Base-by-base conservation (phyloP, 92 coral and sea anemone species). In the Isaurus tuberculatus region DNA sequence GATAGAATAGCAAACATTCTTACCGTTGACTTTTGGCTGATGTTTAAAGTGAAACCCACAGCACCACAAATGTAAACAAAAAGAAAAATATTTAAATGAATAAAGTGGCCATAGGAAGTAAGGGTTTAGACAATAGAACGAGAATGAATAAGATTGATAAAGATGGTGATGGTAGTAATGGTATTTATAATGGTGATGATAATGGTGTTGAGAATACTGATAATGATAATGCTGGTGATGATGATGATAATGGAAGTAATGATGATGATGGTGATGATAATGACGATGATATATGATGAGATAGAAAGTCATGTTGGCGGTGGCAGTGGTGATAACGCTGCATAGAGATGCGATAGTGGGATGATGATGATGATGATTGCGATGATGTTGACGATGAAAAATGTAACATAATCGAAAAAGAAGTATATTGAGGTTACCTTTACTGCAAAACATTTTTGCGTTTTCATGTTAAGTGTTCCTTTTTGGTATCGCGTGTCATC, bases 371-470 rank as follows among this genome's bases (percentile, higher is more conserved):
- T 40, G 46, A 40, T 29, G 37, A 44, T 22, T 29, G 43, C 31
- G 30, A 43, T 17, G 17, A 3, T 55, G n/a, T n/a, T n/a, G 63
- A 55, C 17, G 17, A 55, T 22, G 3, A 16, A 30, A 79, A 11
- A 17, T 10, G 19, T 26, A 9, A 28, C 28, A 31, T 15, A 11
- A 72, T 17, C 0, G 30, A 0, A 67, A 14, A 25, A 3, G 7
- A 61, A 2, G 14, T 28, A 32, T 23, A 27, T 31, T 19, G 7
- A 16, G 16, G 33, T 0, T 81, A 97, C 99, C 97, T 97, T 97
- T 11, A 97, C 94, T 26, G 99, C 99, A 83, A 97, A 97, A 81
- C 99, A 97, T 46, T 97, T 97, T 79, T 97, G 99, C 51, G 99
- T 97, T 78, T 98, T 92, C 99, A 97, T 97, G 63, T 94, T 97